Base-by-base conservation (phyloP, 1,140 invertebrate genomes). In the Calliopsis andreniformis region DNA sequence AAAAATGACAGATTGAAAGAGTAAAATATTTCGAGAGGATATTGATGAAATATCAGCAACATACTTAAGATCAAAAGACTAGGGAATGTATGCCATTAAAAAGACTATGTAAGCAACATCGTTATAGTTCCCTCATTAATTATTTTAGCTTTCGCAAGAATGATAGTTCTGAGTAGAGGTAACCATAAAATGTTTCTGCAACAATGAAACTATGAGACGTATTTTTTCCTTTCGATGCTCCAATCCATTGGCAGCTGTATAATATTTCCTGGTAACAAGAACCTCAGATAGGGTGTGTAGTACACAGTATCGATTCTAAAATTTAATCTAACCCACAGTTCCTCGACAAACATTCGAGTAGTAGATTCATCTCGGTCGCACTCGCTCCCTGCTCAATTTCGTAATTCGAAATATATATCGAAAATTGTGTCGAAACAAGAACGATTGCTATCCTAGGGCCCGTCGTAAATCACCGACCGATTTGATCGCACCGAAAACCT, bases 381-480 rank as follows among this genome's bases (percentile, higher is more conserved):
- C 55, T 55, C 51, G 43, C 66, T 67, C 63, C 47, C 59, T 14
- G n/a, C 53, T 39, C 51, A 51, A 75, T 30, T 59, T 59, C 43
- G 73, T 81, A 81, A 72, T 68, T 72, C 53, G 73, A n/a, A n/a
- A n/a, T 51, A 56, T 62, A 58, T 39, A 82, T 82, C 67, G 79
- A 55, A n/a, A 72, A 82, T 82, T 69, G 80, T 73, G 56, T 83
- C 55, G 61, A 83, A 82, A 75, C 67, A 82, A 82, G 81, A 83
- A 82, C 66, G 80, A 83, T 83, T 70, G 82, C 70, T 75, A 82
- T 83, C 75, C 67, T 28, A 35, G 64, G 76, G 67, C 45, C 71
- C 71, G 47, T 73, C 82, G 82, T 84, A 84, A 84, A 84, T 84
- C 82, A 84, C 77, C 62, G 71, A 67, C 69, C 81, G 81, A 84